Percentiles rank a stretch among this genome's conserved stretches.
Evolutionary conservation across 2,888 invertebrate genomes (phyloP).

Genomic region (Malthinus flaveolus): DNA sequence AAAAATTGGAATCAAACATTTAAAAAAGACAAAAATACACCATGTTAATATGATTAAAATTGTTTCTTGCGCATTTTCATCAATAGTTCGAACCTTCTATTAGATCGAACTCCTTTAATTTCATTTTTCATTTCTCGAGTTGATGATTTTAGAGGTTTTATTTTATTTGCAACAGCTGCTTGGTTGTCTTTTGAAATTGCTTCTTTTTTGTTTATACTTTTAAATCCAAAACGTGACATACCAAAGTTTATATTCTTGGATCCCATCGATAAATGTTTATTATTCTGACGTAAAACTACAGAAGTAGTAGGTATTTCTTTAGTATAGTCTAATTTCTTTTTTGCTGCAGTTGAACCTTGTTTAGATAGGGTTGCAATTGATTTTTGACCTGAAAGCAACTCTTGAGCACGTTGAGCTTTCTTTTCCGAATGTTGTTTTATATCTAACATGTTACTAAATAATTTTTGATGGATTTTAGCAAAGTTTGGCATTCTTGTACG

Average conservation of each 20-base stretch:
- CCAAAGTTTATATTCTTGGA: neutral
- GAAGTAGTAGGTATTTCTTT: neutral
- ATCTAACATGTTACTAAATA: conserved; percentile 70
- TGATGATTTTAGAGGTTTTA: conserved; percentile 23
- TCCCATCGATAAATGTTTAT: neutral
- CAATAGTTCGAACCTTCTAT: conserved; percentile 71
- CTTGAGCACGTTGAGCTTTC: conserved; percentile 55
- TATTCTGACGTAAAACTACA: neutral
- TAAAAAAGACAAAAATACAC: conserved; percentile 4
- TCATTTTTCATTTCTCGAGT: conserved; percentile 47
- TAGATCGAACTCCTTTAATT: conserved; percentile 70
- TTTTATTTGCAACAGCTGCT: conserved; percentile 39
- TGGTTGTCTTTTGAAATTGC: conserved; percentile 35
- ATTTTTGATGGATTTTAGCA: conserved; percentile 66
- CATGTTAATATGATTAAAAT: conserved; percentile 9
- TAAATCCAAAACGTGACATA: conserved; percentile 38
- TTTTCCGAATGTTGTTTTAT: conserved; percentile 63
- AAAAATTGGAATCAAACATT: neutral
- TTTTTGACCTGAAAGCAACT: conserved; percentile 48
- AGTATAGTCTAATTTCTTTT: neutral
- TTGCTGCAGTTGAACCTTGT: neutral
- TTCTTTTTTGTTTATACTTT: conserved; percentile 14
- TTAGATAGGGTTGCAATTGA: conserved; percentile 13
- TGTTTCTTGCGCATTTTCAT: conserved; percentile 63
- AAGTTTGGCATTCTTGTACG: conserved; percentile 69